These are phyloP conservation scores for Macheiramphus alcinus DNA, from an alignment of 2,113 vertebrate genomes.

Conservation along the genomic window DNA sequence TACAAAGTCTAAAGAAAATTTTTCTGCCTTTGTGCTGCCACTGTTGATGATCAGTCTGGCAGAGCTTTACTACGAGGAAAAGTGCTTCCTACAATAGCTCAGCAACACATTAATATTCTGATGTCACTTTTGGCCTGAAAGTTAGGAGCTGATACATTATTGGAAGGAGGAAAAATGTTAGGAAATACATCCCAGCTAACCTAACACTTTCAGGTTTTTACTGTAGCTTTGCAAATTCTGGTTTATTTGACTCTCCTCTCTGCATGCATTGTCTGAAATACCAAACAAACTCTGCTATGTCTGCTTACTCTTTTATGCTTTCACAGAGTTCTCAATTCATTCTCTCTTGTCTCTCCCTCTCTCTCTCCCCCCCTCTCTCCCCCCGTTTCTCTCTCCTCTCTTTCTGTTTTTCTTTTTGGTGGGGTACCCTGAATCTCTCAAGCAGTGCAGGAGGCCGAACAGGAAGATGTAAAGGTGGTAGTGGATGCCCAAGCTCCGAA, in stretches of 20 bases:
- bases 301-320: conserved; percentile 28
- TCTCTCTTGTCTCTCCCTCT: not conserved
- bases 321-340: conserved; percentile 18
- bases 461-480: conserved; percentile 84
- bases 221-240: not conserved
- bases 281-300: not conserved
- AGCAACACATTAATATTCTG: not conserved
- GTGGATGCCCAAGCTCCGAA: conserved; percentile 82
- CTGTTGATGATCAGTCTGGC: not conserved
- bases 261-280: conserved; percentile 2
- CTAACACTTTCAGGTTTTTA: not conserved
- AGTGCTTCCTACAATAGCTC: not conserved
- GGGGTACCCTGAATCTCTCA: conserved; percentile 47
- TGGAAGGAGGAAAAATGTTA: not conserved
- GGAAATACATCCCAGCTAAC: not conserved
- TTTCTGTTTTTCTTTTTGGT: conserved; percentile 10
- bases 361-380: not conserved
- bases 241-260: not conserved
- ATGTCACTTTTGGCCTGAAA: not conserved
- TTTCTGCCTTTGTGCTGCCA: not conserved
- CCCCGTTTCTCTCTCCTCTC: not conserved
- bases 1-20: not conserved
- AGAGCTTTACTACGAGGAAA: not conserved
- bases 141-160: not conserved
- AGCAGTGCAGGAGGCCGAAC: conserved; percentile 94